Evolutionary conservation across 2,797 vertebrate species (phyloP), one percentile per base, ranked within the genome.

Genomic region (Discoglossus pictus): DNA sequence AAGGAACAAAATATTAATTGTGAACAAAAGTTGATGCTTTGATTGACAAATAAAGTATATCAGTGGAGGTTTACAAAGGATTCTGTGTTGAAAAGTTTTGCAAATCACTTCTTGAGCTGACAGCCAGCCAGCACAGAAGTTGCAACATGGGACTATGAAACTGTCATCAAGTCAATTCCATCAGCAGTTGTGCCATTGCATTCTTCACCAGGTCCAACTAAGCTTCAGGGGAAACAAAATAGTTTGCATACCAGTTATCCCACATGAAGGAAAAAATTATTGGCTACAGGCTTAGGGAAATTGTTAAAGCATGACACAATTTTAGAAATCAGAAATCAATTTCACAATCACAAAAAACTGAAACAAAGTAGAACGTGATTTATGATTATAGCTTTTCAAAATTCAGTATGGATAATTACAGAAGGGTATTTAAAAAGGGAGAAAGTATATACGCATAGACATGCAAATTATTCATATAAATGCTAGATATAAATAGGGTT

Each of bases 141-240:
- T 38, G 17, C 18, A 21, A 23, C 34, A 21, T 18, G 52, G 52
- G 52, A 38, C 34, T 6, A 23, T 21, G 52, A 55, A 38, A 23
- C 34, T 39, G 34, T 38, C 34, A 38, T 55, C 52, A 55, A 23
- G 17, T 38, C 7, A 35, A 20, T 36, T 36, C 31, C 27, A 53
- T 11, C 15, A 20, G 52, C 11, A 15, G 52, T 38, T 55, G 17
- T 55, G 11, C 12, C 34, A 39, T n/a, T 13, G 15, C 52, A 55
- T 38, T 38, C 35, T 35, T 52, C 24, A 15, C 17, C 7, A 21
- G 18, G 4, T 9, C 35, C 18, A 21, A 31, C 18, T 21, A 17
- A n/a, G 15, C 17, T 21, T 55, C 17, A 36, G 35, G 34, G 52
- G 17, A 38, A 55, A 38, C 17, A 11, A 23, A 17, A 55, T 55